Evolutionary conservation across 2,113 vertebrate genomes (phyloP), one percentile per base, ranked within the genome.

Genomic region (Otis tarda): DNA sequence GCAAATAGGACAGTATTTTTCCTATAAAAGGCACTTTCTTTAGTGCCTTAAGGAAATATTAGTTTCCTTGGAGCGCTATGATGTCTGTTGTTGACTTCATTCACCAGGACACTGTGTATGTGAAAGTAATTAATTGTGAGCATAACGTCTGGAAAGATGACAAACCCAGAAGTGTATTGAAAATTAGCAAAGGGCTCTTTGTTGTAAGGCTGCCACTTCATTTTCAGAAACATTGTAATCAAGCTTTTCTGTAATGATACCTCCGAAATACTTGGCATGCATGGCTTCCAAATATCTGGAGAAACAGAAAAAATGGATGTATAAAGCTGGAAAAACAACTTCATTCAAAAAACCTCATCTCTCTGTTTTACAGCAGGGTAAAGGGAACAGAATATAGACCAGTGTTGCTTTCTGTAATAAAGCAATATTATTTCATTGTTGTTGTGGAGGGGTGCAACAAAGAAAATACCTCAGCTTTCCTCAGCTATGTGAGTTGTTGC

Each of bases 181-280:
- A 92, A 87, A 68, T 82, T n/a, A 94, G 33, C 17, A 49, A 75
- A 90, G 56, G 57, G 35, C 13, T 83, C 45, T 76, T 63, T 74
- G 39, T 87, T 81, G 14, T 70, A 77, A 27, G 39, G 43, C 56
- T 91, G 7, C 41, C 6, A 13, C 17, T 86, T 90, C 6, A 3
- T 83, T 93, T 92, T 83, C 57, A 63, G 64, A 83, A 95, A 86
- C 47, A 30, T 19, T 76, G 63, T 76, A 60, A 90, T 93, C 50
- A 68, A 47, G 11, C 20, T 75, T 3, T 89, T 88, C 56, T 65
- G 37, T 86, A 83, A 83, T 57, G 75, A 85, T 84, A 78, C 74
- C 33, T 96, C 33, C 83, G 41, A 69, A 95, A 74, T 81, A 77
- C 22, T 61, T 37, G 55, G 20, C 4, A 2, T 65, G 19, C 41